Conservation (phyloP, 2,888 invertebrate species). For the Lysandra coridon region DNA sequence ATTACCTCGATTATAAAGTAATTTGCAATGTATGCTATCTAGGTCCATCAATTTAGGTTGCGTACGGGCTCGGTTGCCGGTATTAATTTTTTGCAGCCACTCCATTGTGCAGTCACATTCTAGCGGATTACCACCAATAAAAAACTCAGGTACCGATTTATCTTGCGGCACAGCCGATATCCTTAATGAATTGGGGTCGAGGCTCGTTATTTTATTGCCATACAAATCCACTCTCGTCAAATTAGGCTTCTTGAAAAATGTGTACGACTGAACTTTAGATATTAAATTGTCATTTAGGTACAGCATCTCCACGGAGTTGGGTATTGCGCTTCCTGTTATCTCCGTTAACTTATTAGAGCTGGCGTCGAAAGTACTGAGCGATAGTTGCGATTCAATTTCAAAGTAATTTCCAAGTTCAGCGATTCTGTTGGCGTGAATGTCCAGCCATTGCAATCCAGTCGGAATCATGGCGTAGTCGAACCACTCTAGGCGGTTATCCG, state of each 20-base stretch:
- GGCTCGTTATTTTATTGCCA: constrained; percentile 88
- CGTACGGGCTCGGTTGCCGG: constrained; percentile 86
- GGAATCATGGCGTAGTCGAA: constrained; percentile 93
- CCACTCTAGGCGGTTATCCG: constrained; percentile 90
- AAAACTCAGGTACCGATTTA: constrained; percentile 88
- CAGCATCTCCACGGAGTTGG: constrained; percentile 89
- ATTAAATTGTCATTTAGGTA: constrained; percentile 91
- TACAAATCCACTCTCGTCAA: constrained; percentile 90
- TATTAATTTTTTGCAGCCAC: constrained; percentile 92
- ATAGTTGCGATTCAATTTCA: constrained; percentile 89
- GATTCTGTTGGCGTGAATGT: constrained; percentile 91
- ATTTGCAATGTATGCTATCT: constrained; percentile 89
- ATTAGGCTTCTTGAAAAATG: constrained; percentile 93
- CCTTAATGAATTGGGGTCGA: constrained; percentile 87
- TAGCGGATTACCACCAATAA: constrained; percentile 91
- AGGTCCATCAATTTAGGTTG: constrained; percentile 91
- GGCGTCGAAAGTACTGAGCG: constrained; percentile 89
- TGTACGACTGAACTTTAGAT: constrained; percentile 90
- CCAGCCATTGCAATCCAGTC: constrained; percentile 90
- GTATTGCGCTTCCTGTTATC: constrained; percentile 90
- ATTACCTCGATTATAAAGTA: constrained; percentile 88
- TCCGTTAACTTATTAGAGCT: constrained; percentile 90
- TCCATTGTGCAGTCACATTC: constrained; percentile 95
- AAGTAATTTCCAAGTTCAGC: constrained; percentile 91
- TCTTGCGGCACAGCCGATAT: constrained; percentile 88